Percentiles rank a stretch among this genome's conserved stretches.
Evolutionary conservation across 1,140 invertebrate species (phyloP).

Genomic region (Monomorium pharaonis): DNA sequence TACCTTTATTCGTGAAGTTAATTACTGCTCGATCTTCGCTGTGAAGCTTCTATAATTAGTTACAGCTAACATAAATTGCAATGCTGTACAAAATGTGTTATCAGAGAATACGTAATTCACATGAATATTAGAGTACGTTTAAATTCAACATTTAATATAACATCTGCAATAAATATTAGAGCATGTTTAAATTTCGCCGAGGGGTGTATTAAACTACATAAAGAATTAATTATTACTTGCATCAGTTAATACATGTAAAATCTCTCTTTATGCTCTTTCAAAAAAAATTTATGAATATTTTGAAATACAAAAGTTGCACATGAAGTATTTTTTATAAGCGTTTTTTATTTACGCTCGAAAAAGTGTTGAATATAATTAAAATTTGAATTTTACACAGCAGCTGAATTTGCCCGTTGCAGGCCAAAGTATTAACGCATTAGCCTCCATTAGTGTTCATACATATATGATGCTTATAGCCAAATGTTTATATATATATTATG

Average conservation of each 20-base stretch:
- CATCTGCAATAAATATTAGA: neutral
- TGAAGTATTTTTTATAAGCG: neutral
- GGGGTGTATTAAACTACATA: neutral
- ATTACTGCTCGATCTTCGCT: constrained; percentile 16
- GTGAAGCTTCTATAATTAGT: constrained; percentile 38
- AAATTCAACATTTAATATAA: constrained; percentile 4
- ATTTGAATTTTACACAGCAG: neutral
- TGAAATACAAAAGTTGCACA: neutral
- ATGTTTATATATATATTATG: neutral
- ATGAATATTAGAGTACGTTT: neutral
- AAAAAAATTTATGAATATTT: constrained; percentile 5
- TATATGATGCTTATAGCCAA: too few species aligned
- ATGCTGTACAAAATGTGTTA: constrained; percentile 4
- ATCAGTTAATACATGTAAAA: neutral
- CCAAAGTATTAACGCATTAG: neutral
- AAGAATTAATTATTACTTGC: neutral
- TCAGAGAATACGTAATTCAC: neutral
- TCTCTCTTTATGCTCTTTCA: neutral
- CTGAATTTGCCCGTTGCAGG: neutral
- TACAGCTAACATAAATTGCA: constrained; percentile 31
- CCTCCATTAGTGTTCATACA: neutral
- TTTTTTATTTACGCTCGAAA: neutral
- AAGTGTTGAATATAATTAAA: too few species aligned
- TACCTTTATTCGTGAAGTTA: constrained; percentile 36
- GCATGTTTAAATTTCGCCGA: neutral